Base-by-base conservation (phyloP, 1,140 invertebrate genomes). In the Atta colombica region DNA sequence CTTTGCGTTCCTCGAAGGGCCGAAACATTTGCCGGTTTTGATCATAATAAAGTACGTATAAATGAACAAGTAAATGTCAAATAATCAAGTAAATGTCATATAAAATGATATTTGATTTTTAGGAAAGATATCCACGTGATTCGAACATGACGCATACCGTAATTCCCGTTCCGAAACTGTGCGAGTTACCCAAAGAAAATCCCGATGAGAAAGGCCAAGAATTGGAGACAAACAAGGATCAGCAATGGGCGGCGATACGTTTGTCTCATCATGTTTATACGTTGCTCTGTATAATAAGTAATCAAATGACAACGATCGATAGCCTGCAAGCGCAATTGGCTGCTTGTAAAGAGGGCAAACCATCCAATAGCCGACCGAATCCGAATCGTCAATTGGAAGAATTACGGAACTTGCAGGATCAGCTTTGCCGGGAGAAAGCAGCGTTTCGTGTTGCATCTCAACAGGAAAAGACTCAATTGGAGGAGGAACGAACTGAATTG, bases 1-100 rank as follows among this genome's bases (percentile, higher is more conserved):
- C 94, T 99, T 81, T 94, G 94, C 61, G 92, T 95, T 60, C 98
- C 99, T 5, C 97, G 98, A 91, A 96, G 98, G 51, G 98, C 99
- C 0, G 98, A 99, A 95, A 99, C 99, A 0, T 99, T 99, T 95
- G 98, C 98, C 12, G 99, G 98, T 2, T 99, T 99, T 93, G 98
- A 99, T 95, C 97, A 97, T 86, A 96, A 96, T 35, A 96, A 95
- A 87, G 95, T 95, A 91, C 85, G 86, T 69, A 21, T 4, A n/a
- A 35, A 77, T 8, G 18, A 28, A 77, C 5, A 35, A n/a, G 7
- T 2, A 51, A 66, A 66, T 69, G 39, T 49, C 3, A 55, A 61
- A 51, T 12, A 21, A 28, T 1, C n/a, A n/a, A n/a, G n/a, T n/a
- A n/a, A n/a, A n/a, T n/a, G n/a, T n/a, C 14, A 0, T 39, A 28